These are phyloP conservation scores for Micromys minutus DNA, from an alignment of 2,113 vertebrate genomes.

Conservation along the genomic window DNA sequence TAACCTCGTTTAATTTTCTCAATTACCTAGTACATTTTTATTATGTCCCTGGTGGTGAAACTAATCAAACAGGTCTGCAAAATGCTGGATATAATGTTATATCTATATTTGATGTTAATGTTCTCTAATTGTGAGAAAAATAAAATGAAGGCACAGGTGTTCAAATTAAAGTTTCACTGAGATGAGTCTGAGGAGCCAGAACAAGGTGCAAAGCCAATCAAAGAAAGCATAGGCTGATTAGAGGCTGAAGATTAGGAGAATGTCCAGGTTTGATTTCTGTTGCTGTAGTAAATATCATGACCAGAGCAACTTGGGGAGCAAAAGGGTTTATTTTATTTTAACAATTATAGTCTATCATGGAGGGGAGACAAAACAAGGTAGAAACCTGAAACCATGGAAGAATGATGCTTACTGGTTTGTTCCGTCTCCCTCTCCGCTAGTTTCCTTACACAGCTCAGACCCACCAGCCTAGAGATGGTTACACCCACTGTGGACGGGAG, in stretches of 20 bases:
- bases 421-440: neutral
- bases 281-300: neutral
- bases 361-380: neutral
- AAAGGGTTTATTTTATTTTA: no score
- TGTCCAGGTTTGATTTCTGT: neutral
- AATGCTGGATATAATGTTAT: neutral
- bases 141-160: neutral
- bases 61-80: neutral
- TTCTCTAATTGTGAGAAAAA: neutral
- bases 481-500: neutral
- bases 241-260: neutral
- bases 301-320: neutral
- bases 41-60: neutral
- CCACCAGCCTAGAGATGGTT: no score
- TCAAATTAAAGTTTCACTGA: neutral
- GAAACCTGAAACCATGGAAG: neutral
- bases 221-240: neutral
- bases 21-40: neutral
- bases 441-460: neutral
- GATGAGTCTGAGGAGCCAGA: neutral
- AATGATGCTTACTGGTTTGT: neutral
- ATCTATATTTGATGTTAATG: neutral
- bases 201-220: neutral
- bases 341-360: neutral
- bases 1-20: neutral